These are phyloP conservation scores for Deroplatys truncata DNA, from an alignment of 2,888 invertebrate species.

Conservation along the genomic window DNA sequence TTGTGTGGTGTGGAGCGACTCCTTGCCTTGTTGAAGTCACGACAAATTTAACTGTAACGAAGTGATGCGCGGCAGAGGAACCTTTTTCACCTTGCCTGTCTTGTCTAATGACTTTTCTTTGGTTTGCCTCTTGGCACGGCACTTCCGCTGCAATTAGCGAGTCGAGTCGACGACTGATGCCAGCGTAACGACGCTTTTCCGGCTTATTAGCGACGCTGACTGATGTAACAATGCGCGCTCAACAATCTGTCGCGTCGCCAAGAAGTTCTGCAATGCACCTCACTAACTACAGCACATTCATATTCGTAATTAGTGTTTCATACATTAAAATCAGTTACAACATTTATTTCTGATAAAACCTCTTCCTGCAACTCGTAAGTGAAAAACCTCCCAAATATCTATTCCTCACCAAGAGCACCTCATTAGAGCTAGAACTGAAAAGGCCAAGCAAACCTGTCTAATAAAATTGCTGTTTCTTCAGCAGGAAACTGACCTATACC, in stretches of 20 bases:
- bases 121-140: not conserved
- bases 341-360: too few species aligned
- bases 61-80: not conserved
- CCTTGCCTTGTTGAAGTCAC: not conserved
- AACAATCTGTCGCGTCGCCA: not conserved
- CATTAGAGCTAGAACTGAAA: too few species aligned
- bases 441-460: too few species aligned
- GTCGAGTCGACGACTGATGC: not conserved
- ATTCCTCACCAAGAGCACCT: too few species aligned
- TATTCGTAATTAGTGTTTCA: too few species aligned
- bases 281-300: not conserved
- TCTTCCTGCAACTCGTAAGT: too few species aligned
- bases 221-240: not conserved
- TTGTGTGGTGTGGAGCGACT: too few species aligned
- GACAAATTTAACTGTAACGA: conserved; percentile 5
- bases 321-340: too few species aligned
- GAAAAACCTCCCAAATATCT: too few species aligned
- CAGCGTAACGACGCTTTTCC: not conserved
- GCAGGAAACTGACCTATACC: too few species aligned
- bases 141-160: not conserved
- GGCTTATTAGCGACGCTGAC: not conserved
- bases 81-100: not conserved
- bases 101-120: not conserved
- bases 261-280: not conserved
- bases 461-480: too few species aligned